Evolutionary conservation across 2,888 invertebrate genomes (phyloP), one percentile per base, ranked within the genome.

Genomic region (Luperina testacea): DNA sequence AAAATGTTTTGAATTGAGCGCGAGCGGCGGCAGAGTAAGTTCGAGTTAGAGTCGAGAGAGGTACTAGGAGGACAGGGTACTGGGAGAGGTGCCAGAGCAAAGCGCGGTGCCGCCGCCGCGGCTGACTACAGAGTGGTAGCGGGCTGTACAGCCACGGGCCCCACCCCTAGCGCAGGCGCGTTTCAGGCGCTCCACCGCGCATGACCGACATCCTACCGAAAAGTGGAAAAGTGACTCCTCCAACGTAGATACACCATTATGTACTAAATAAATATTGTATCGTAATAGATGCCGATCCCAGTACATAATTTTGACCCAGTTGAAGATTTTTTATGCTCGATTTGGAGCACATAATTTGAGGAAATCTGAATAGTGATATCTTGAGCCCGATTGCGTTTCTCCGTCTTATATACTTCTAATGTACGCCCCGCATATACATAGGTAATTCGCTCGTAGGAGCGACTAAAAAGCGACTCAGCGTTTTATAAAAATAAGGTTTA

Each of bases 191-290:
- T 64, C 92, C 92, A 93, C 82, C 89, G 96, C 96, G 96, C 97
- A 96, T 96, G 97, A 94, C 95, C 95, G 93, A 95, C 96, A 94
- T 95, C 96, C 96, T 95, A 96, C 96, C 93, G 93, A 95, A 95
- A 96, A 96, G 94, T 96, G 93, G 95, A 96, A 96, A 96, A 96
- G 96, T 95, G 96, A 97, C 96, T 97, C 96, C 96, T 97, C 95
- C 96, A 95, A 93, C 93, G 93, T 94, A 96, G 94, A 95, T 96
- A 96, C 93, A 95, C 93, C 94, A 94, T 95, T 96, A 96, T 96
- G 93, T 97, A 96, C 95, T 96, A 96, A 95, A 96, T 95, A 96
- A 96, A 96, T 96, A 96, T 95, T 95, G 94, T 95, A 94, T 92
- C 94, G 92, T 92, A 93, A 95, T 94, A 95, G 92, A 94, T 94